Conservation (phyloP, 2,113 vertebrate genomes). For the Ophthalmolycus amberensis region DNA sequence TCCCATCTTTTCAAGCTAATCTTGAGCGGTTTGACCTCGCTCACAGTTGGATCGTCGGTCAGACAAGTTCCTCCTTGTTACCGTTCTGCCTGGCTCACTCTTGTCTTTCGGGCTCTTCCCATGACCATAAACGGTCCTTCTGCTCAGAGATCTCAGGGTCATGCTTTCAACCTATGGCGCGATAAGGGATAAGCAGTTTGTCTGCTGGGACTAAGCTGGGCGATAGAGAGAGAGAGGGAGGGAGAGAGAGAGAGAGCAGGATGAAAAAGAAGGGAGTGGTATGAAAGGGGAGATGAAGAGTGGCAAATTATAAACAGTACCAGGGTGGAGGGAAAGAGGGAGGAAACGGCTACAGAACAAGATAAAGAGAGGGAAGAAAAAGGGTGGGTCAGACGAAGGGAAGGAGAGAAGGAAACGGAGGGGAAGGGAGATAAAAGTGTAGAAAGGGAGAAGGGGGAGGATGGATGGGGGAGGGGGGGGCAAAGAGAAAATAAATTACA, state of each 20-base stretch:
- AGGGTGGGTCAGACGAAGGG: constrained; percentile 48
- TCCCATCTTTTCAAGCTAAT: constrained; percentile 18
- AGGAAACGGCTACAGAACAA: constrained; percentile 63
- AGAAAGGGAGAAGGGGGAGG: constrained; percentile 10
- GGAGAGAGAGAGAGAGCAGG: neutral
- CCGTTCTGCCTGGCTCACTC: constrained; percentile 36
- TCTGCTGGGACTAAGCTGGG: constrained; percentile 50
- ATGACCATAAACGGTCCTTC: constrained; percentile 74
- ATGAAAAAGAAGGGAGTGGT: constrained; percentile 37
- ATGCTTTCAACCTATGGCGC: constrained; percentile 58
- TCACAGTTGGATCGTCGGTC: constrained; percentile 12
- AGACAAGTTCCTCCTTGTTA: constrained; percentile 23
- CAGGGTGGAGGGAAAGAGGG: constrained; percentile 36
- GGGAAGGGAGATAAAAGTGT: constrained; percentile 70
- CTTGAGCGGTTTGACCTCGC: constrained; percentile 34
- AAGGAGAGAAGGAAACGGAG: constrained; percentile 54
- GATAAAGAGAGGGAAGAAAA: constrained; percentile 63
- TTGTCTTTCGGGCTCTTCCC: constrained; percentile 50
- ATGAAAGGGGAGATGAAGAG: constrained; percentile 38
- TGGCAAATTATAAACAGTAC: constrained; percentile 57
- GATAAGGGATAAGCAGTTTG: constrained; percentile 53
- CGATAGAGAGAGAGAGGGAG: too few relatives aligned
- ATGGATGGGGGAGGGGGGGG: neutral
- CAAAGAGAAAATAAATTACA: constrained; percentile 20
- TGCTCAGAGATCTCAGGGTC: constrained; percentile 61